Base-by-base conservation (phyloP, 1,140 invertebrate species). In the Drosophila pallidifrons region DNA sequence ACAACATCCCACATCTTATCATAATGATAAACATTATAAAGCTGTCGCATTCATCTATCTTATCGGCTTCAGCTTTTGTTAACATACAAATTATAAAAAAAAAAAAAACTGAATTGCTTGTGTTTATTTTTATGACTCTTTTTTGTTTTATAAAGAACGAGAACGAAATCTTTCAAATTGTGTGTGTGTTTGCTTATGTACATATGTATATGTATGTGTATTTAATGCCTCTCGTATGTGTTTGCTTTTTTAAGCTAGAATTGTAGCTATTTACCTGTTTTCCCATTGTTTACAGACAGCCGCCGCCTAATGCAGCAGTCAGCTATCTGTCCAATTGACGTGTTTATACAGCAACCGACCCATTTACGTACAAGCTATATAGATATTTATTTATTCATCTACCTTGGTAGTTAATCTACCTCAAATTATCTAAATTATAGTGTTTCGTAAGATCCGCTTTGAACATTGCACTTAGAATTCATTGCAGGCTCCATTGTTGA, bases 261-360 rank as follows among this genome's bases (percentile, higher is more conserved):
- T 65, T 78, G 10, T 69, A 58, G 54, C 59, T 65, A 47, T 55
- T 35, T 57, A 57, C 61, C 5, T 54, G 54, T 55, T 43, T 46
- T 45, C n/a, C 38, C 25, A 25, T 20, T 70, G 60, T 78, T 78
- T 78, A 49, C 66, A 20, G 38, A 61, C 60, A 66, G 66, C 54
- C 63, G 59, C 55, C 61, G 66, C 59, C 63, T 75, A 20, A 75
- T 77, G 73, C 59, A 65, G 66, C 64, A 79, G 52, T 68, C 32
- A 8, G 32, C 32, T 7, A 64, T 49, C 13, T 49, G 35, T 58
- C 25, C 43, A 68, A 70, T 76, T 79, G 65, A 76, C 59, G 64
- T 78, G 65, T 58, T 83, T 83, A 73, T 73, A 38, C 51, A 43
- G 41, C 41, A 76, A 72, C 66, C 51, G 49, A 55, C 58, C 32